These are phyloP conservation scores for Drosophila virilis DNA, from an alignment of 1,140 invertebrate genomes.

Conservation along the genomic window DNA sequence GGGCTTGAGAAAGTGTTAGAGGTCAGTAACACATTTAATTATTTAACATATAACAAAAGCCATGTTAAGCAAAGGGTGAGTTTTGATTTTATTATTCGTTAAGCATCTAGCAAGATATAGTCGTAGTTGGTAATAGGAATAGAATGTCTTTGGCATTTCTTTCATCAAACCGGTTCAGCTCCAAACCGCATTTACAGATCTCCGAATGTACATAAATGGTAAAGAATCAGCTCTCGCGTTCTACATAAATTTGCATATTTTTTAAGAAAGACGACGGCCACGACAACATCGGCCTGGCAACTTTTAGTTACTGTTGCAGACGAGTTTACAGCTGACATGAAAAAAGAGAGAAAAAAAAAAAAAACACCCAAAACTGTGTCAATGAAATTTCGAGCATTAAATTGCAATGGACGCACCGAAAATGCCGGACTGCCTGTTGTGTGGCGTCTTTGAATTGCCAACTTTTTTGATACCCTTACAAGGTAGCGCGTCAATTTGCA, in stretches of 20 bases:
- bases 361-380: slow-evolving; percentile 61
- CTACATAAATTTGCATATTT: slow-evolving; percentile 54
- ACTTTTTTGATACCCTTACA: slow-evolving; percentile 20
- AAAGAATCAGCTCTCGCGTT: slow-evolving; percentile 34
- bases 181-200: slow-evolving; percentile 6
- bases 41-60: background rate
- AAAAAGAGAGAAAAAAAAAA: slow-evolving; percentile 19
- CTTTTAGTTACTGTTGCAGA: slow-evolving; percentile 43
- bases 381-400: slow-evolving; percentile 72
- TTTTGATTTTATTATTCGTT: slow-evolving; percentile 1
- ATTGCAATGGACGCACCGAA: slow-evolving; percentile 63
- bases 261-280: slow-evolving; percentile 31
- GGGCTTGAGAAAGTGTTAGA: background rate
- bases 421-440: slow-evolving; percentile 18
- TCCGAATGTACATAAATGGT: slow-evolving; percentile 12
- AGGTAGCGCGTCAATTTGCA: background rate
- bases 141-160: slow-evolving; percentile 12
- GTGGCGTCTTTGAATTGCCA: slow-evolving; percentile 6
- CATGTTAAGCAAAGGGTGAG: no score
- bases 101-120: slow-evolving; percentile 1
- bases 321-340: slow-evolving; percentile 38
- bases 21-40: slow-evolving; percentile 2
- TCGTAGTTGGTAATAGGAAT: slow-evolving; percentile 1
- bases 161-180: slow-evolving; percentile 29
- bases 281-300: slow-evolving; percentile 19